phyloP scores from a whole-genome alignment of 2,888 invertebrate genomes.

The Neelides folsomi region DNA sequence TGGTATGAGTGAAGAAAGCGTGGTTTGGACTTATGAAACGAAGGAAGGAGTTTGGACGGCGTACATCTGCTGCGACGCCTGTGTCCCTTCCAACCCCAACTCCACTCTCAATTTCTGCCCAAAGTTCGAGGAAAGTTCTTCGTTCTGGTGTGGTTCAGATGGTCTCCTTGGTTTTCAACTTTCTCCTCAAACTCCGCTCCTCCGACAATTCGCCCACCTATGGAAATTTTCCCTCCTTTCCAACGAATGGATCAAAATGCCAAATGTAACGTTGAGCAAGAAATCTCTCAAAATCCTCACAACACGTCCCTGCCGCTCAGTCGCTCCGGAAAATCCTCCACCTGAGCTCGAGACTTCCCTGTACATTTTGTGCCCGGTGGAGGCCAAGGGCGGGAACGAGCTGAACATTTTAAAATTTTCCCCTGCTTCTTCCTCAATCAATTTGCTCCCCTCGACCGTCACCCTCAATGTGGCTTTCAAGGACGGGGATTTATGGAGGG shows the following conservation, averaged over 20 bases:
- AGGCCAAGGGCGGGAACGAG: slow-evolving; percentile 15
- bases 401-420: slow-evolving; percentile 20
- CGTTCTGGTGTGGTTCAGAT: slow-evolving; percentile 33
- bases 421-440: slow-evolving; percentile 9
- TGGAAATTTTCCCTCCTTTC: slow-evolving; percentile 32
- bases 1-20: no score
- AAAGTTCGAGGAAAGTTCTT: slow-evolving; percentile 25
- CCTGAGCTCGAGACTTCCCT: slow-evolving; percentile 12
- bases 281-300: no score
- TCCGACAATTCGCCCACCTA: no score
- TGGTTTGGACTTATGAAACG: neutral
- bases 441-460: slow-evolving; percentile 13
- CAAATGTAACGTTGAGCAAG: slow-evolving; percentile 13
- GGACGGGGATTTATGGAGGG: slow-evolving; percentile 25
- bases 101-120: slow-evolving; percentile 32
- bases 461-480: slow-evolving; percentile 25
- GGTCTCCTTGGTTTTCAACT: slow-evolving; percentile 32
- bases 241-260: slow-evolving; percentile 31
- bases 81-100: slow-evolving; percentile 26
- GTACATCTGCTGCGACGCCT: slow-evolving; percentile 34
- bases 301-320: no score
- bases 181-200: neutral
- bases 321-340: no score
- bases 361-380: slow-evolving; percentile 24
- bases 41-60: slow-evolving; percentile 34